phyloP scores from a whole-genome alignment of 1,140 invertebrate species.

The Diprion similis region DNA sequence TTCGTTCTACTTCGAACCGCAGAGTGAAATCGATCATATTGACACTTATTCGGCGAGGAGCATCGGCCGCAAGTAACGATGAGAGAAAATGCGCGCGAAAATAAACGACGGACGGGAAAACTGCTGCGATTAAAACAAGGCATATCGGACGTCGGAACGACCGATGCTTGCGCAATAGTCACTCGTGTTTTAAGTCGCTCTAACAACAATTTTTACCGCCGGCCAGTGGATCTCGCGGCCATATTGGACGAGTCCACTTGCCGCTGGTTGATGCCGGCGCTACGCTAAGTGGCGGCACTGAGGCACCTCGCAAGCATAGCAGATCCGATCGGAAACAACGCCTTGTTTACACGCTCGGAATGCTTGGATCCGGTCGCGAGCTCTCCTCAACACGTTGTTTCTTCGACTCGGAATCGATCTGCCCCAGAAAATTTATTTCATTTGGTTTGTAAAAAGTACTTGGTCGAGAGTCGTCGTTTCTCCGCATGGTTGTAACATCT shows the following conservation, averaged over 20 bases:
- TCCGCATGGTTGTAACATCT: too few relatives aligned
- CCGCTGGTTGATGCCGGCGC: conserved; percentile 27
- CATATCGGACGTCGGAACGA: neutral
- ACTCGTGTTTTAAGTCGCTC: conserved; percentile 23
- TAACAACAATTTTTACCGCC: conserved; percentile 25
- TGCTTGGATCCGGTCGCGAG: neutral
- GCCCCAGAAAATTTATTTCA: neutral
- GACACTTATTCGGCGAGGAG: too few relatives aligned
- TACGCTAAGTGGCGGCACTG: neutral
- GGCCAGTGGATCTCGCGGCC: conserved; percentile 33
- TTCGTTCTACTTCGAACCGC: too few relatives aligned
- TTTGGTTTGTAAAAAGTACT: neutral
- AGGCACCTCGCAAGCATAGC: neutral
- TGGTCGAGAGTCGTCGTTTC: too few relatives aligned
- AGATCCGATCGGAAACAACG: neutral
- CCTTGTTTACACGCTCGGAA: neutral
- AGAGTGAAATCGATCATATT: too few relatives aligned
- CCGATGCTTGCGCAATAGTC: neutral
- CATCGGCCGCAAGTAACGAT: neutral
- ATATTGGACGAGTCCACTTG: conserved; percentile 59
- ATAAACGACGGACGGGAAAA: conserved; percentile 13
- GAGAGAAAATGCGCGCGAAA: neutral
- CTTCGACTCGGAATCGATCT: neutral
- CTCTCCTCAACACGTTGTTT: neutral
- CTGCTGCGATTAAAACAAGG: neutral